Evolutionary conservation across 2,888 invertebrate genomes (phyloP), one percentile per base, ranked within the genome.

Genomic region (Yponomeuta plumbellus): DNA sequence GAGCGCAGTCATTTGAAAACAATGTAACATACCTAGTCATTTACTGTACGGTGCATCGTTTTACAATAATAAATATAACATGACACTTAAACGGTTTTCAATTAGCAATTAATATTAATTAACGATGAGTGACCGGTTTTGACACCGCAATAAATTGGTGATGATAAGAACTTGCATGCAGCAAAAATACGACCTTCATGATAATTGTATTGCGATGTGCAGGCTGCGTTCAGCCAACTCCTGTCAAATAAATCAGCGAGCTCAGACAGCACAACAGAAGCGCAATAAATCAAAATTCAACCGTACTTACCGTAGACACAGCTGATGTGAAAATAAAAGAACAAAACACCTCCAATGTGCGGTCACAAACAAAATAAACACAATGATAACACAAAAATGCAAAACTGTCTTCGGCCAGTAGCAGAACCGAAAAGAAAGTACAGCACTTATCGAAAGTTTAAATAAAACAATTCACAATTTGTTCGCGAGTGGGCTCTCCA

Each of bases 261-360:
- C 40, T 26, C 44, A 59, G 81, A 78, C 77, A 75, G 75, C 76
- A 76, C 72, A 77, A 76, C 75, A 80, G 77, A 82, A 22, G 11
- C 39, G 11, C 21, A 81, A 84, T 81, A 85, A 78, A 85, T 85
- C 81, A 80, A 84, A 84, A 85, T 81, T 78, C 79, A 85, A 83
- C 74, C 75, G 83, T 83, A 89, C 90, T 90, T 74, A 91, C 90
- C 86, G 86, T 83, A 85, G 85, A 86, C 81, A 79, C 81, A 81
- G 79, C 80, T 76, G 87, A 80, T 80, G 80, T 78, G 82, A 80
- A 85, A 86, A 85, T 83, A 84, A 17, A 17, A 52, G 66, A 85
- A 84, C 83, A 75, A 80, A 81, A 81, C 83, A 85, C 86, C 83
- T 86, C 87, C 88, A 86, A 88, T 80, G 79, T 83, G 83, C 75